Percentiles rank a stretch among this genome's conserved stretches.
These are phyloP conservation scores for Hippocampus mohnikei DNA, from an alignment of 2,113 vertebrate species.

Conservation along the genomic window DNA sequence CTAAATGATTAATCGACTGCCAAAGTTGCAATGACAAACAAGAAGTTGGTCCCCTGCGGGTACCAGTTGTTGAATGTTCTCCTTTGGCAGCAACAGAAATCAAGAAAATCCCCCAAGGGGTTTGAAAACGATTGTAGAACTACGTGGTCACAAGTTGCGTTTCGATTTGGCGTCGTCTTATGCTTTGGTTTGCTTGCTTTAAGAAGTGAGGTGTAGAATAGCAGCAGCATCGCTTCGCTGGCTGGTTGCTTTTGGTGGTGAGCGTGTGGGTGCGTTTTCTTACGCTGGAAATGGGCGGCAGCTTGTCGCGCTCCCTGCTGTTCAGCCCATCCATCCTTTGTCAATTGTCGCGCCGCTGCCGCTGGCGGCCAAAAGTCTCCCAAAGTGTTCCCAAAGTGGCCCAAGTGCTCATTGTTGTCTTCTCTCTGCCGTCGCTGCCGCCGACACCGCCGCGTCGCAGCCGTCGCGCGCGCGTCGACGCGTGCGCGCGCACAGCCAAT, in stretches of 20 bases:
- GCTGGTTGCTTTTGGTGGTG: not conserved
- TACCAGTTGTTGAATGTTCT: not conserved
- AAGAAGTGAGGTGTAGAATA: not conserved
- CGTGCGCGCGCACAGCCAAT: slow-evolving; percentile 1
- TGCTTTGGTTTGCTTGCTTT: not conserved
- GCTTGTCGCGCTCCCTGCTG: slow-evolving; percentile 52
- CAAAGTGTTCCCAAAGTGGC: not conserved
- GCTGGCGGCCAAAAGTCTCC: not conserved
- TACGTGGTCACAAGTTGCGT: no score
- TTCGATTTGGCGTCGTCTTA: no score
- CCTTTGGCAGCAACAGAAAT: not conserved
- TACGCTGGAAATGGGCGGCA: slow-evolving; percentile 60
- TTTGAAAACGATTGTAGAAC: no score
- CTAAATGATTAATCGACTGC: no score
- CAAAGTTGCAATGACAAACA: no score
- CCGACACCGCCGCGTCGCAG: not conserved
- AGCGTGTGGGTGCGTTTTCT: slow-evolving; percentile 19
- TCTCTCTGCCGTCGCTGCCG: not conserved
- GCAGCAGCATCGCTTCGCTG: no score
- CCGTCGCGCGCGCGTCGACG: not conserved
- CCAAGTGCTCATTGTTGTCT: not conserved
- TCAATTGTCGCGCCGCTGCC: not conserved
- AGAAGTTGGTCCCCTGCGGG: no score
- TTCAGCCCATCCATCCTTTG: slow-evolving; percentile 6
- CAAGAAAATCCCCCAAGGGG: no score